Evolutionary conservation across 2,888 invertebrate genomes (phyloP), one percentile per base, ranked within the genome.

Genomic region (Lasioglossum malachurum): DNA sequence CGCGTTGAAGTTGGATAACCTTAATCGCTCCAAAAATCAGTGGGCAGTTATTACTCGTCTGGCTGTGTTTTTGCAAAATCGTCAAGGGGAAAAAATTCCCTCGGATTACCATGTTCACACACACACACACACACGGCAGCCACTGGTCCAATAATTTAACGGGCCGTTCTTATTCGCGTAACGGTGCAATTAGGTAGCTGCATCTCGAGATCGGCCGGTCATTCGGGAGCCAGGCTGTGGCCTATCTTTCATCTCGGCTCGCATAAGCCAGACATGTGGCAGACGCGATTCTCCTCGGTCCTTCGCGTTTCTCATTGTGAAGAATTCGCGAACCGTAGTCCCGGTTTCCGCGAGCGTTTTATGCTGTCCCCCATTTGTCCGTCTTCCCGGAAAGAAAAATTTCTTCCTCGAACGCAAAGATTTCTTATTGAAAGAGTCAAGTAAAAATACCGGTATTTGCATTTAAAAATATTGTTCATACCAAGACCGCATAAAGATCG

Each of bases 251-350:
- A 88, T 90, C 90, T 84, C 78, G 67, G 16, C 72, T 82, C 90
- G 82, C 75, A 78, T 69, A 87, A 84, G 82, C 82, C 88, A 89
- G 90, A 89, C 90, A 74, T 41, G 84, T 67, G 75, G 87, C 89
- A 89, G 88, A 89, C 90, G 86, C 86, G 88, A 92, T 88, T 89
- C 75, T 84, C 82, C 82, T 79, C 86, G 74, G 83, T 80, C 41
- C 75, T 80, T 78, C 71, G 82, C 41, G 69, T 60, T 49, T 38
- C 46, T 72, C 72, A 76, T 78, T 73, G 69, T 60, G 23, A 23
- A 31, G 73, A 41, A 19, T 77, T 69, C 67, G 72, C 78, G 69
- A 46, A 69, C 69, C 69, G 35, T 67, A 31, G 67, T 35, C 67
- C 67, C 35, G 35, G 41, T 31, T 73, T 27, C 31, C 16, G 27